Evolutionary conservation across 2,797 vertebrate genomes (phyloP).

Genomic region (Chloroceryle amazona): DNA sequence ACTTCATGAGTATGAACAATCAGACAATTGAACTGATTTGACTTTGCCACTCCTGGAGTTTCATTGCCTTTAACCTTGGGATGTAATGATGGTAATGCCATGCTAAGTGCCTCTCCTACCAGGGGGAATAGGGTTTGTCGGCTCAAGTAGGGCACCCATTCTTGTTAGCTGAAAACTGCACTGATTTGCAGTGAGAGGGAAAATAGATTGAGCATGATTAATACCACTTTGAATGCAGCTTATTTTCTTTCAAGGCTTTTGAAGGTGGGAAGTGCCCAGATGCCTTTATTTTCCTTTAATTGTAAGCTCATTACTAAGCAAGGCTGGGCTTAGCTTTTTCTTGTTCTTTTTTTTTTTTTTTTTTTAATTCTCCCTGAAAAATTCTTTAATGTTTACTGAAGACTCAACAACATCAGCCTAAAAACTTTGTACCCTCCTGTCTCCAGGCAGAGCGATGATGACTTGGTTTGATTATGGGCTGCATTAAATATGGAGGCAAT

Average conservation of each 20-base stretch:
- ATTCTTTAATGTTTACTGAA: background rate
- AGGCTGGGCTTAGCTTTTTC: background rate
- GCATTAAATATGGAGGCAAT: background rate
- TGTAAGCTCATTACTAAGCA: conserved; percentile 59
- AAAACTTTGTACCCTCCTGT: background rate
- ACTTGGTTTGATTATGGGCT: background rate
- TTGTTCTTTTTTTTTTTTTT: background rate
- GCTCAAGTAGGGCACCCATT: conserved; percentile 83
- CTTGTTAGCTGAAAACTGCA: conserved; percentile 83
- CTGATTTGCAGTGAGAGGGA: conserved; percentile 79
- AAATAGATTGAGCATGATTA: conserved; percentile 78
- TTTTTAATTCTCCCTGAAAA: background rate
- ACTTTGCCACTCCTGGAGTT: conserved; percentile 85
- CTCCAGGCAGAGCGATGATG: background rate
- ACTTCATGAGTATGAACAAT: conserved; percentile 83
- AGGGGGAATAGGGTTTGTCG: conserved; percentile 71
- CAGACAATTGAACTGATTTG: conserved; percentile 88
- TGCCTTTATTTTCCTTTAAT: conserved; percentile 60
- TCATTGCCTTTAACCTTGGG: conserved; percentile 85
- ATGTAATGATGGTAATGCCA: conserved; percentile 82
- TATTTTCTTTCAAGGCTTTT: conserved; percentile 72
- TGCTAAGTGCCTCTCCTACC: conserved; percentile 82
- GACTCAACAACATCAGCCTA: background rate
- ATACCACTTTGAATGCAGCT: conserved; percentile 62
- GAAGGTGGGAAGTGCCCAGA: conserved; percentile 39